Base-by-base conservation (phyloP, 2,113 vertebrate genomes). In the Setophaga petechia region DNA sequence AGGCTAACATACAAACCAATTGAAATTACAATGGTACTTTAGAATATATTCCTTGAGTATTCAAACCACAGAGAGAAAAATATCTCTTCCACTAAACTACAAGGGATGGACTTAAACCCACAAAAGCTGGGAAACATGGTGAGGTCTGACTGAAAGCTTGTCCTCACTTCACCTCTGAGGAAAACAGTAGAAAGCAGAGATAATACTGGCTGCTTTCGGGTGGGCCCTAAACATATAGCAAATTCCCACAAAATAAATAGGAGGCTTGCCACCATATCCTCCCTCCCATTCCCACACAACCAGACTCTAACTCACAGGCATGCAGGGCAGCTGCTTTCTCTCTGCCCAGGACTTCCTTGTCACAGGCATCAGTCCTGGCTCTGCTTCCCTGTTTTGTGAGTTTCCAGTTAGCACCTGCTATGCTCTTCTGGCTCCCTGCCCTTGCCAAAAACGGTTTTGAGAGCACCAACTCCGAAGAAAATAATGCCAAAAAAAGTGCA, bases 81-180 rank as follows among this genome's bases (percentile, higher is more conserved):
- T 75, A 57, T 52, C 15, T 31, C 31, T n/a, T 84, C 57, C 47
- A 37, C 74, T 87, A 43, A 92, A 94, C 73, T 93, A 78, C 57
- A 63, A 85, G 87, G 81, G 65, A 54, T 69, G 77, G 88, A 93
- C 46, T 65, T 80, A 94, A 96, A 92, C 43, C 92, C 93, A 80
- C 92, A 97, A 71, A 72, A 63, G 62, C 89, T 94, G 63, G 76
- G 77, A 96, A 94, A 72, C 49, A 68, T 5, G 6, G 54, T 59
- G 72, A 91, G 16, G 41, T 90, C 83, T 94, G 63, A 55, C 65
- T 59, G 90, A 88, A 94, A 89, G 22, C 41, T 55, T 97, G 95
- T 96, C 96, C 95, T 97, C 78, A 83, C 47, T 59, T 96, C 74
- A 96, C 73, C 95, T 83, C 71, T 28, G 44, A 73, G 85, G 84